Evolutionary conservation across 2,888 invertebrate genomes (phyloP).

Genomic region (Oscheius sp.): DNA sequence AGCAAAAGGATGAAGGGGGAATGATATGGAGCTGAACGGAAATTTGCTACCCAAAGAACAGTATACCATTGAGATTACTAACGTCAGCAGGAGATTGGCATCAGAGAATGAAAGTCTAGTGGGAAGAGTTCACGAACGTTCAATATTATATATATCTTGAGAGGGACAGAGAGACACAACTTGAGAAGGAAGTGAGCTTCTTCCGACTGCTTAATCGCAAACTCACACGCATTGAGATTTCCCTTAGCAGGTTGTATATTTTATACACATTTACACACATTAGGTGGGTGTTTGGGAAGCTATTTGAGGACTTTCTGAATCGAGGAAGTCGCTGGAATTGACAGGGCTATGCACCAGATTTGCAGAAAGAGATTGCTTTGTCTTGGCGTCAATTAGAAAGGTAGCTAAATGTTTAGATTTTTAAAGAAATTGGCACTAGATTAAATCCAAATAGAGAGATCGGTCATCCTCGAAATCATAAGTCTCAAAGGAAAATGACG

Average conservation of each 20-base stretch:
- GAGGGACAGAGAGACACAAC: background rate
- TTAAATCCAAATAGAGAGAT: too few relatives aligned
- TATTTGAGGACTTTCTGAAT: background rate
- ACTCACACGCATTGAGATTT: background rate
- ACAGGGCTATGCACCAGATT: too few relatives aligned
- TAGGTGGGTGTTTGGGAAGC: background rate
- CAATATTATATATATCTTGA: too few relatives aligned
- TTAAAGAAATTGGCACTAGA: too few relatives aligned
- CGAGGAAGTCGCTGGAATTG: background rate
- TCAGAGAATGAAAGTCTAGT: background rate
- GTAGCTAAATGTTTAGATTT: too few relatives aligned
- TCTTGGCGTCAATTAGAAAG: too few relatives aligned
- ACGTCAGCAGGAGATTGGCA: background rate
- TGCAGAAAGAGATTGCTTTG: background rate
- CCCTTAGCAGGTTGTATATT: background rate
- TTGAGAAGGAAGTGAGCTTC: constrained; percentile 3
- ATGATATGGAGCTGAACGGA: background rate
- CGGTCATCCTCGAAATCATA: too few relatives aligned
- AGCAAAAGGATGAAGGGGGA: background rate
- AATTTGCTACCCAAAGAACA: constrained; percentile 19
- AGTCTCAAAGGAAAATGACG: too few relatives aligned
- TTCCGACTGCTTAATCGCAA: constrained; percentile 10
- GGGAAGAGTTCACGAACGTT: too few relatives aligned
- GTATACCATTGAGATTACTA: constrained; percentile 5
- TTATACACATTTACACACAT: too few relatives aligned